Evolutionary conservation across 2,888 invertebrate genomes (phyloP), one percentile per base, ranked within the genome.

Genomic region (Dicyrtomina minuta): DNA sequence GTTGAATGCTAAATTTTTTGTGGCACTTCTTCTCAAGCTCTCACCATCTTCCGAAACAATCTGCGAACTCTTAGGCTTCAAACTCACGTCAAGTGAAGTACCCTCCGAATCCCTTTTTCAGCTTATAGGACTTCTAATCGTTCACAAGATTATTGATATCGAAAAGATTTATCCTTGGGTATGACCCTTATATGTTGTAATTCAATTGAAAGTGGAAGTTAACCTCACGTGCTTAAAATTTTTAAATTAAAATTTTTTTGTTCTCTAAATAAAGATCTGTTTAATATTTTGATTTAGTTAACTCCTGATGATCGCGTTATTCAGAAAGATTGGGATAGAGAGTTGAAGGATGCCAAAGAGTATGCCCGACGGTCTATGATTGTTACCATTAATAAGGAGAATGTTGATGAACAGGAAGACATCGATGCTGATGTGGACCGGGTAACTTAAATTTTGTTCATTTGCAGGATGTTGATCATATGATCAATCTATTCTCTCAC

Each of bases 11-110:
- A 86, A 87, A 64, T 85, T 95, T 78, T 97, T 96, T 82, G 90
- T 96, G 80, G 90, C 92, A 0, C 84, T 99, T 64, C 84, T 95
- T 68, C 88, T 89, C 78, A 89, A 90, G 10, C 96, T 96, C 81
- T 92, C 94, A 88, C 90, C 90, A 71, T 93, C 96, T 81, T 87
- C 88, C 46, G 87, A 88, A 75, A 92, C 96, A 58, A 88, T 99
- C 75, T 93, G 93, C 78, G 96, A 98, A 83, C 92, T 98, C 46
- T 85, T 99, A 72, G 96, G 96, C 46, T 96, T 97, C 81, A 97
- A 98, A 82, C 90, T 91, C 80, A 84, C 79, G 80, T 82, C 80
- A 13, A 70, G 67, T 24, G 74, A 72, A 41, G 66, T 72, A 41
- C 39, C 46, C 4, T 70, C 75, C 3, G 87, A 88, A 61, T 90